These are phyloP conservation scores for Ichneumoninae sp. DNA, from an alignment of 2,888 invertebrate genomes.

Conservation along the genomic window DNA sequence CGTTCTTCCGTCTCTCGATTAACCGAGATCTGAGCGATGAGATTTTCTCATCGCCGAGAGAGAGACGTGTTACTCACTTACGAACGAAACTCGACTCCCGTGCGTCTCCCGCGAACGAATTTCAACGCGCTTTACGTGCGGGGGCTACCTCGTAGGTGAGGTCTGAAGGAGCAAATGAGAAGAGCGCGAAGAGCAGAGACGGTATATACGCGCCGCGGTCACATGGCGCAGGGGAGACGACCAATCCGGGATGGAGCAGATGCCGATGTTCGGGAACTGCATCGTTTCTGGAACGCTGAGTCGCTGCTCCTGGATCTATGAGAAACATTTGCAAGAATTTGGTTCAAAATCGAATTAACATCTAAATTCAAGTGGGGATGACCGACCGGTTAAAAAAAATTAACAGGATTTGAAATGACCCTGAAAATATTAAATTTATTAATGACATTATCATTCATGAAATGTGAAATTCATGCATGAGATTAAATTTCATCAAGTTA, in stretches of 20 bases:
- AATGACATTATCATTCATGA: too few species aligned
- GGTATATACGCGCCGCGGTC: conserved; percentile 68
- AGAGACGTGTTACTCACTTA: conserved; percentile 23
- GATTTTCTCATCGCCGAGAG: conserved; percentile 15
- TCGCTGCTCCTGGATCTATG: conserved; percentile 4
- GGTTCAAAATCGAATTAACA: neutral
- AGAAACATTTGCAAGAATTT: neutral
- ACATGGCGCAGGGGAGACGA: conserved; percentile 55
- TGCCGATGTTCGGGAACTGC: neutral
- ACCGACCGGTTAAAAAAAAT: neutral
- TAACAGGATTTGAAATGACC: neutral
- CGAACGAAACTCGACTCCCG: conserved; percentile 28
- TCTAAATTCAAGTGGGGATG: neutral
- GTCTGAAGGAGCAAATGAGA: conserved; percentile 62
- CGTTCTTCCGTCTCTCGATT: neutral
- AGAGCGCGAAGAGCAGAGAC: conserved; percentile 40
- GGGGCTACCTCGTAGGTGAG: conserved; percentile 57
- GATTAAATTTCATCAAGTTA: too few species aligned
- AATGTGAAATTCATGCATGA: too few species aligned
- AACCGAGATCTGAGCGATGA: neutral
- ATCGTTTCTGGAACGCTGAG: conserved; percentile 1
- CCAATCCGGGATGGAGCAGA: conserved; percentile 57
- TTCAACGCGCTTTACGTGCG: conserved; percentile 12
- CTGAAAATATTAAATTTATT: too few species aligned
- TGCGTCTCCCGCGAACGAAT: conserved; percentile 6